Conservation (phyloP, 2,888 invertebrate genomes). For the Hoplodrina ambigua region DNA sequence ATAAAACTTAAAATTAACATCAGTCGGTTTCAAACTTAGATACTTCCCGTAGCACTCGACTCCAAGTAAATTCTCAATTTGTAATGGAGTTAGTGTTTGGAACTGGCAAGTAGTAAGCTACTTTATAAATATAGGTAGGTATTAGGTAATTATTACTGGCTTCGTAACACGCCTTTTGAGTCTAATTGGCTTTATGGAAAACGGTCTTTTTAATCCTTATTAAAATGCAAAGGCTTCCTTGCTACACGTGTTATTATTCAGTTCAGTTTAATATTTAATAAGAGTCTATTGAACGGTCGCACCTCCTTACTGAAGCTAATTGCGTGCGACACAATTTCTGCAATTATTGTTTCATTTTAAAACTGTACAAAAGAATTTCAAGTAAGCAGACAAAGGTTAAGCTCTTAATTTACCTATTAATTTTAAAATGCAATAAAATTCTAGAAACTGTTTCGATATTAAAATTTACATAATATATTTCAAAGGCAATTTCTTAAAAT, state of each 20-base stretch:
- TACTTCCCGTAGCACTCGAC: constrained; percentile 54
- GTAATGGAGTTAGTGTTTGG: constrained; percentile 62
- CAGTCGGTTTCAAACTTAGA: constrained; percentile 65
- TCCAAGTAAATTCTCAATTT: constrained; percentile 62
- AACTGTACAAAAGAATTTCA: constrained; percentile 38
- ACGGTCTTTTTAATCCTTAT: constrained; percentile 57
- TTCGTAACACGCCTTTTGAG: constrained; percentile 35
- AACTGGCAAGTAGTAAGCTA: constrained; percentile 43
- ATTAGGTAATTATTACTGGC: constrained; percentile 53
- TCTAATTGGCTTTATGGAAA: constrained; percentile 60
- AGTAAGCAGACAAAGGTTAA: constrained; percentile 18
- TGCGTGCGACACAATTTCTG: constrained; percentile 43
- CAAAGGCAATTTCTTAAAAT: constrained; percentile 35
- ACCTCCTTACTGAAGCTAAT: constrained; percentile 47
- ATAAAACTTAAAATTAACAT: constrained; percentile 67
- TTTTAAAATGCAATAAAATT: constrained; percentile 48
- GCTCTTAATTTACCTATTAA: constrained; percentile 33
- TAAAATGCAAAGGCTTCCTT: constrained; percentile 63
- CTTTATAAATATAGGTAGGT: constrained; percentile 53
- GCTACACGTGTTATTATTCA: constrained; percentile 55
- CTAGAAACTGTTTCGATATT: constrained; percentile 22
- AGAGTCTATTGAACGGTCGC: constrained; percentile 44
- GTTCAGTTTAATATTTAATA: constrained; percentile 59
- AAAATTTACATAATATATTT: constrained; percentile 21
- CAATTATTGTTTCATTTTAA: constrained; percentile 51